These are phyloP conservation scores for Silurus meridionalis DNA, from an alignment of 2,113 vertebrate genomes.

Conservation along the genomic window DNA sequence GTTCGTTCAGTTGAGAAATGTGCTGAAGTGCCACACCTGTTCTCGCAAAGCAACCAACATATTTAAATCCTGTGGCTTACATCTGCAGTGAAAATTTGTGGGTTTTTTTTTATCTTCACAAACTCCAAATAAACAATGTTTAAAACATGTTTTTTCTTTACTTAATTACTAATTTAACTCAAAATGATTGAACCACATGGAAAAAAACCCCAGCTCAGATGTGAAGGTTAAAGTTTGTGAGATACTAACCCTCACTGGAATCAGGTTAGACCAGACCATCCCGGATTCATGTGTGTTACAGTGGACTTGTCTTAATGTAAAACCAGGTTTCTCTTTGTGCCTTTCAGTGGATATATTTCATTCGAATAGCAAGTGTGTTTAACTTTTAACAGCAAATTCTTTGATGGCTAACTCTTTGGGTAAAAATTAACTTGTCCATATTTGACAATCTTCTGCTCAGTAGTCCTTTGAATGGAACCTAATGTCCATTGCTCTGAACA, in stretches of 20 bases:
- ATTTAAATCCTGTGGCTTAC: slow-evolving; percentile 3
- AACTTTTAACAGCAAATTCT: slow-evolving; percentile 31
- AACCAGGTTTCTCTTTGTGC: not conserved
- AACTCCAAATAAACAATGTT: not conserved
- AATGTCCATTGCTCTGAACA: not conserved
- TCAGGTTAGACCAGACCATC: slow-evolving; percentile 55
- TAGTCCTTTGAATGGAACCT: not conserved
- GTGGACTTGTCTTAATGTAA: not conserved
- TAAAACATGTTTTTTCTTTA: not conserved
- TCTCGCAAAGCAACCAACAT: not conserved
- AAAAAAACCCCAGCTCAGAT: not conserved
- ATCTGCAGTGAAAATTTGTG: not conserved
- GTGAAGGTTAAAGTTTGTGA: slow-evolving; percentile 15
- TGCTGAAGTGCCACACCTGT: slow-evolving; percentile 28
- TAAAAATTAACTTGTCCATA: slow-evolving; percentile 5
- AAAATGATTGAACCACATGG: too few species aligned
- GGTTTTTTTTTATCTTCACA: not conserved
- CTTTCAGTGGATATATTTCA: not conserved
- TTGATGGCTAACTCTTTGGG: not conserved
- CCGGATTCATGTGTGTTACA: slow-evolving; percentile 36
- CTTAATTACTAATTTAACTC: too few species aligned
- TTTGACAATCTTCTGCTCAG: not conserved
- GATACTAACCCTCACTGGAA: not conserved
- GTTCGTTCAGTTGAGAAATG: slow-evolving; percentile 1
- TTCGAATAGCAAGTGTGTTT: not conserved